Conservation (phyloP, 2,797 vertebrate species). For the Podarcis lilfordi region DNA sequence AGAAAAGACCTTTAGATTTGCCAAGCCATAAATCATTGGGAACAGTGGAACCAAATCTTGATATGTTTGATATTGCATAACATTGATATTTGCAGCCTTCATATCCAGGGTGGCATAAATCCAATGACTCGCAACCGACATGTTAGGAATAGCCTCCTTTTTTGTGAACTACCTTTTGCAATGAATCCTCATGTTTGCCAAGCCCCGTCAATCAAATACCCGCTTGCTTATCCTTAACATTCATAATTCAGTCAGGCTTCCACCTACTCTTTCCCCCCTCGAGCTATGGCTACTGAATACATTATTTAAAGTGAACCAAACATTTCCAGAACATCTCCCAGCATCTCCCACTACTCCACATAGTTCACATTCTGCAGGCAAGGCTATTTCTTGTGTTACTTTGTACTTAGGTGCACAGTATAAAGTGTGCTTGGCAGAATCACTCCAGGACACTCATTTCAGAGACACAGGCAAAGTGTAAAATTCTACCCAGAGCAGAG, state of each 20-base stretch:
- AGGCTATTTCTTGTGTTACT: background rate
- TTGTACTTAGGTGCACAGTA: background rate
- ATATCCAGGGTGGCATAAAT: background rate
- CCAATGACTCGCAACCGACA: background rate
- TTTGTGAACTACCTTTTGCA: background rate
- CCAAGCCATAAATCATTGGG: background rate
- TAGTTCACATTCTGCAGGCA: background rate
- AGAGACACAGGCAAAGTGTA: background rate
- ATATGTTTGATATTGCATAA: background rate
- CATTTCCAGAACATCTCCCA: background rate
- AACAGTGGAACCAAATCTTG: background rate
- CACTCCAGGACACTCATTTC: background rate
- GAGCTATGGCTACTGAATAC: background rate
- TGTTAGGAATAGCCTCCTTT: background rate
- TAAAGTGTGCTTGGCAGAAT: background rate
- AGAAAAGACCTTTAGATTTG: background rate
- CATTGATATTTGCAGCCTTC: background rate
- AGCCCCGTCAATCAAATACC: background rate
- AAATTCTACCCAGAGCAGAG: background rate
- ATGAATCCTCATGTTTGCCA: background rate
- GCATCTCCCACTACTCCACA: background rate
- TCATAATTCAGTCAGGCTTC: slow-evolving; percentile 12
- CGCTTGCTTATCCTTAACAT: background rate
- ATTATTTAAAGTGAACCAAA: background rate
- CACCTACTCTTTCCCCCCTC: background rate